These are phyloP conservation scores for Myotis planiceps DNA, from an alignment of 2,797 vertebrate species.

Conservation along the genomic window DNA sequence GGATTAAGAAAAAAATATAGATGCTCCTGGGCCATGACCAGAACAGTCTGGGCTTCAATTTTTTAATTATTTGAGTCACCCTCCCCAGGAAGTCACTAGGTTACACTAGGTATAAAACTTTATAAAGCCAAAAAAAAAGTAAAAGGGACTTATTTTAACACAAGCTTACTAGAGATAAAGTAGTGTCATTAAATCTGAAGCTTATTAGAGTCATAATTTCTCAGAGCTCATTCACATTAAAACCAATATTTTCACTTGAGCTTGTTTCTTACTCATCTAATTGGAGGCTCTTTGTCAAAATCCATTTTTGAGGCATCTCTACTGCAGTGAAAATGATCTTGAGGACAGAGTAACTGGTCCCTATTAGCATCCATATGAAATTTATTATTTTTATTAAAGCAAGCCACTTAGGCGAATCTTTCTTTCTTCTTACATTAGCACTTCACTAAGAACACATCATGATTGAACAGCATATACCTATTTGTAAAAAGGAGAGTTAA, in stretches of 20 bases:
- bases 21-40: not conserved
- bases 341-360: not conserved
- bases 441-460: not conserved
- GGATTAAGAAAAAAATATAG: not conserved
- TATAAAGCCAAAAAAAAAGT: not conserved
- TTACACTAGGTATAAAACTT: not conserved
- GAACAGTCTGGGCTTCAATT: not conserved
- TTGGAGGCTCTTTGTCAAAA: not conserved
- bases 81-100: not conserved
- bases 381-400: not conserved
- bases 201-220: slow-evolving; percentile 4
- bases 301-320: not conserved
- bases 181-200: not conserved
- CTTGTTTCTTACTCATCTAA: not conserved
- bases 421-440: not conserved
- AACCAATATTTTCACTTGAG: not conserved
- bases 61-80: slow-evolving; percentile 2
- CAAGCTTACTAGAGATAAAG: not conserved
- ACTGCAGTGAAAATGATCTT: not conserved
- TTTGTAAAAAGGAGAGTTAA: not conserved
- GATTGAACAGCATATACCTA: not conserved
- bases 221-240: not conserved
- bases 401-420: not conserved
- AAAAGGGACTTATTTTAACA: not conserved
- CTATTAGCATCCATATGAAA: not conserved